Conservation (phyloP, 2,888 invertebrate genomes). For the Lepetodrilus schrolli region DNA sequence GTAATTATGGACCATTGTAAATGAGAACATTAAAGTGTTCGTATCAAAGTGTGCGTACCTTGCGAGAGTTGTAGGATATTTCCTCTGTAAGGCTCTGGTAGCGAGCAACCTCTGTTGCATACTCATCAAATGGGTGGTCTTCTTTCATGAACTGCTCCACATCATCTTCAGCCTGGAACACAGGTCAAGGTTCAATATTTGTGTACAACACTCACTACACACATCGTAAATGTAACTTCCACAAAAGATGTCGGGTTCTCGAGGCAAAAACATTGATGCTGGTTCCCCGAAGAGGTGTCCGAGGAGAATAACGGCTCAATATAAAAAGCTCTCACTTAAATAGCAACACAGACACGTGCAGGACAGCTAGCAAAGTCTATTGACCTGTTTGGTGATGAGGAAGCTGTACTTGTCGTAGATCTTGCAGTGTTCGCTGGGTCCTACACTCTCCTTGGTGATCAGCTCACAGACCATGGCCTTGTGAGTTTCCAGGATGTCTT, state of each 20-base stretch:
- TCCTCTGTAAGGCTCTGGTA: conserved; percentile 77
- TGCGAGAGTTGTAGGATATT: conserved; percentile 75
- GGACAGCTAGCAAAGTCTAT: too few relatives aligned
- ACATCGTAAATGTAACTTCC: neutral
- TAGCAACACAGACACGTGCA: too few relatives aligned
- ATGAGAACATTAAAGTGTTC: too few relatives aligned
- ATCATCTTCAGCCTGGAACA: conserved; percentile 79
- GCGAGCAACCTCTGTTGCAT: conserved; percentile 76
- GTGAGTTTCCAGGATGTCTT: conserved; percentile 81
- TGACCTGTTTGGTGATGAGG: conserved; percentile 74
- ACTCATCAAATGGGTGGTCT: conserved; percentile 77
- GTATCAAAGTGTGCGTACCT: conserved; percentile 64
- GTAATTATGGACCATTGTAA: too few relatives aligned
- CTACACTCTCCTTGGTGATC: conserved; percentile 69
- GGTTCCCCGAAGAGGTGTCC: too few relatives aligned
- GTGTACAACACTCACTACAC: neutral
- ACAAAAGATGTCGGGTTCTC: neutral
- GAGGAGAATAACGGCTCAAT: too few relatives aligned
- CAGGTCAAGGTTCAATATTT: neutral
- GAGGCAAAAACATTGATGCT: neutral
- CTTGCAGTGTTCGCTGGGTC: conserved; percentile 73
- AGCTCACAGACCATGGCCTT: conserved; percentile 79
- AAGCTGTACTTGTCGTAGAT: conserved; percentile 82
- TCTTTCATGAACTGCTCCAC: conserved; percentile 82
- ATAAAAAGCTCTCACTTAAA: too few relatives aligned